Conservation (phyloP, 2,113 vertebrate genomes). For the Pimephales promelas region DNA sequence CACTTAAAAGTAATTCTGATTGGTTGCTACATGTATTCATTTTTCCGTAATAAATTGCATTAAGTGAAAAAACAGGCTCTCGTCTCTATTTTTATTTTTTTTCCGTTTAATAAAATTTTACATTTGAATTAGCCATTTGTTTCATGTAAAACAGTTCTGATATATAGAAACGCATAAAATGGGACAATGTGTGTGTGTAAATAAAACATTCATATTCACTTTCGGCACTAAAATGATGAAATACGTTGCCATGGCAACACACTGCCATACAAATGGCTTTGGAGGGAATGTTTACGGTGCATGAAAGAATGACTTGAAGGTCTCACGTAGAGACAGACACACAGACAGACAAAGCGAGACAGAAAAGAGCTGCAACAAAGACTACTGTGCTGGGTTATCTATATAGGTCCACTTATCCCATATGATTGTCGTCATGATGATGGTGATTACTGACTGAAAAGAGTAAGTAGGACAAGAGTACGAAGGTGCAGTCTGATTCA, state of each 20-base stretch:
- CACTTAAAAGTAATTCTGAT: not conserved
- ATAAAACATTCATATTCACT: constrained; percentile 54
- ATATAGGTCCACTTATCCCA: not conserved
- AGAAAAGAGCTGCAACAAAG: constrained; percentile 11
- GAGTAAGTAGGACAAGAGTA: constrained; percentile 5
- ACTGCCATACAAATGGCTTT: constrained; percentile 54
- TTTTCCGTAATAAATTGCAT: not conserved
- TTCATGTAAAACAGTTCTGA: constrained; percentile 17
- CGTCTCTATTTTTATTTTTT: not conserved
- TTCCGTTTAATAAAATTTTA: not conserved
- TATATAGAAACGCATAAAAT: constrained; percentile 27
- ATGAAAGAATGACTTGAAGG: constrained; percentile 41
- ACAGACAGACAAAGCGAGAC: constrained; percentile 20
- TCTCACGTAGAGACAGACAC: constrained; percentile 3
- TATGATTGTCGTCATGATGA: not conserved
- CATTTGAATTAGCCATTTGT: constrained; percentile 19
- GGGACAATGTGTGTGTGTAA: constrained; percentile 37
- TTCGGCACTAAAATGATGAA: constrained; percentile 53
- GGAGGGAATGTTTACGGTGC: constrained; percentile 45
- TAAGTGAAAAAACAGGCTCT: not conserved
- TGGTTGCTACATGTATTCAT: not conserved
- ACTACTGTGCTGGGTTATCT: not conserved
- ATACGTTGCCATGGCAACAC: constrained; percentile 61
- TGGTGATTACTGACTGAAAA: constrained; percentile 13
- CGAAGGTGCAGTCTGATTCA: constrained; percentile 3